A percentile compares a stretch with the other conserved stretches of the same genome.
Evolutionary conservation across 2,113 vertebrate species (phyloP).

Genomic region (Prionailurus bengalensis): DNA sequence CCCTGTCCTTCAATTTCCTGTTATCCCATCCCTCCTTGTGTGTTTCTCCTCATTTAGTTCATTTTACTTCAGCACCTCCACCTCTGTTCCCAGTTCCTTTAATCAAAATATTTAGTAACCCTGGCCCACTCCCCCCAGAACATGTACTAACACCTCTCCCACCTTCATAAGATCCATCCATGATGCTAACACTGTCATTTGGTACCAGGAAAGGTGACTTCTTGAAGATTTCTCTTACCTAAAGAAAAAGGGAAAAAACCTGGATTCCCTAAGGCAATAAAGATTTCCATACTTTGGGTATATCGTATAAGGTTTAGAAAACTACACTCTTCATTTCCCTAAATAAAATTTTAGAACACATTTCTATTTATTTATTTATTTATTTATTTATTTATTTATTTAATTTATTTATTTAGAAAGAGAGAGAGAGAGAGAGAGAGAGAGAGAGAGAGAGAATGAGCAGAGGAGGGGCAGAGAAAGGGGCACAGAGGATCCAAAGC

Average conservation of each 20-base stretch:
- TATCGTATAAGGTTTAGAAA: background rate
- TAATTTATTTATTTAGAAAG: too few relatives aligned
- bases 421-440: too few relatives aligned
- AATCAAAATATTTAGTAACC: background rate
- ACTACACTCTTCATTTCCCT: background rate
- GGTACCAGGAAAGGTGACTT: slow-evolving; percentile 97
- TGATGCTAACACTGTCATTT: slow-evolving; percentile 94
- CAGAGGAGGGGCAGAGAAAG: too few relatives aligned
- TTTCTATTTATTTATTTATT: too few relatives aligned
- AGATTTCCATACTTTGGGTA: background rate
- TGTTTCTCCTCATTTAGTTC: background rate
- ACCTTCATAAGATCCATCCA: slow-evolving; percentile 98
- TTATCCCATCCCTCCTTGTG: background rate
- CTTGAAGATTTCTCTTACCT: slow-evolving; percentile 94
- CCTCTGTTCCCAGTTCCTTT: background rate
- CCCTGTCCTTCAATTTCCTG: background rate
- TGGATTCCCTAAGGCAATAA: slow-evolving; percentile 41
- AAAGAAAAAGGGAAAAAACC: slow-evolving; percentile 52
- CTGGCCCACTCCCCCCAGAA: background rate
- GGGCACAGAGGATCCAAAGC: too few relatives aligned
- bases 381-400: too few relatives aligned
- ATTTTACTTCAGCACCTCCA: background rate
- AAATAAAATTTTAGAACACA: slow-evolving; percentile 27
- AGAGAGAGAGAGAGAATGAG: too few relatives aligned
- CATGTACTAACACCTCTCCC: slow-evolving; percentile 44